phyloP scores from a whole-genome alignment of 2,113 vertebrate species.

The Triplophysa dalaica region DNA sequence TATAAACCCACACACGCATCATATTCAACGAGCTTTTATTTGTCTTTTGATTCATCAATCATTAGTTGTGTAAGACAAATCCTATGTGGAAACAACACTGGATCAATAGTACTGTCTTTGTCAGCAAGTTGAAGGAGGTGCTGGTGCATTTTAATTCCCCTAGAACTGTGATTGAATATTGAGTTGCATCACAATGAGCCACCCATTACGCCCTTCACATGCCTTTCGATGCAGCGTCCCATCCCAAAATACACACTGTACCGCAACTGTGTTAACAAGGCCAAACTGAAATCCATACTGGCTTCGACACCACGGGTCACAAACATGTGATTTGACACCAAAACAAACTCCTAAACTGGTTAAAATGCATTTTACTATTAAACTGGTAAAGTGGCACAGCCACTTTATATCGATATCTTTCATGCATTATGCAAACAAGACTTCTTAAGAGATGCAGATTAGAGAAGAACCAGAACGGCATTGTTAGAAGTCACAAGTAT shows the following conservation, averaged over 20 bases:
- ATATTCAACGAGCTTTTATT: not conserved
- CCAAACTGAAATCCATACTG: not conserved
- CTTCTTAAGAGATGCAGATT: not conserved
- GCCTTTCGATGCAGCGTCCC: not conserved
- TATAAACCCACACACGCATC: not conserved
- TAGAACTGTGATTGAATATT: conserved; percentile 22
- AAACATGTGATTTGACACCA: not conserved
- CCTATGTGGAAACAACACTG: not conserved
- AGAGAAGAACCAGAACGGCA: too few species aligned
- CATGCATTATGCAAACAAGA: conserved; percentile 4
- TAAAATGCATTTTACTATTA: not conserved
- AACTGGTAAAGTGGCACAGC: not conserved
- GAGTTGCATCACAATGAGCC: conserved; percentile 51
- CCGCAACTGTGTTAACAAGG: not conserved
- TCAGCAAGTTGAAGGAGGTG: conserved; percentile 39
- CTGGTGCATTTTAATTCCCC: conserved; percentile 45
- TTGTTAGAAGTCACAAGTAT: too few species aligned
- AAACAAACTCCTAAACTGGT: not conserved
- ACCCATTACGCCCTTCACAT: conserved; percentile 47
- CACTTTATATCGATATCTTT: not conserved
- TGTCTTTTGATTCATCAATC: conserved; percentile 40
- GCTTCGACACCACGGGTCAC: not conserved
- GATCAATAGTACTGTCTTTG: not conserved
- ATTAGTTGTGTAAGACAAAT: not conserved
- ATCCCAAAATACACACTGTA: conserved; percentile 11